Percentiles rank a stretch among this genome's conserved stretches.
phyloP scores from a whole-genome alignment of 2,113 vertebrate genomes.

The Nerophis ophidion region DNA sequence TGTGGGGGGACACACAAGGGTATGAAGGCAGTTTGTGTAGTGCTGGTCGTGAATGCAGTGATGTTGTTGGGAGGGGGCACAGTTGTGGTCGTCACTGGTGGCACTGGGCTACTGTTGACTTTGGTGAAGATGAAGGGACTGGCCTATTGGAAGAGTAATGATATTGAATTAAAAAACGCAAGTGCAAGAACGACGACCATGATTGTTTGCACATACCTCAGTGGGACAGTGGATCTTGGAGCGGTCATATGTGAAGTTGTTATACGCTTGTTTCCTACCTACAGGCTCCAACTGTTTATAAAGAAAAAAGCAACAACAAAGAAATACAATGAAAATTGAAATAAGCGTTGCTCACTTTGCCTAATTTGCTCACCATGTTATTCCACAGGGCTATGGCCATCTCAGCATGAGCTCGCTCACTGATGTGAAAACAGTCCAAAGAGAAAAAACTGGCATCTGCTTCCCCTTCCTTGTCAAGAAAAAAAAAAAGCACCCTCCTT shows the following conservation, averaged over 20 bases:
- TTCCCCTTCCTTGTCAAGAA: slow-evolving; percentile 60
- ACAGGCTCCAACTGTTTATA: slow-evolving; percentile 80
- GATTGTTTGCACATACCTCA: slow-evolving; percentile 63
- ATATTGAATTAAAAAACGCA: neutral
- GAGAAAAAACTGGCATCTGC: slow-evolving; percentile 82
- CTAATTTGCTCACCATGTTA: slow-evolving; percentile 78
- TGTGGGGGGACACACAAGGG: slow-evolving; percentile 17
- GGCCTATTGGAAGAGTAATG: slow-evolving; percentile 58
- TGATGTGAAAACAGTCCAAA: slow-evolving; percentile 84
- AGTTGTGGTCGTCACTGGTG: slow-evolving; percentile 11
- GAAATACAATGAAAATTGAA: neutral
- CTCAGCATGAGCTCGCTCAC: slow-evolving; percentile 78
- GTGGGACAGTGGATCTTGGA: slow-evolving; percentile 82
- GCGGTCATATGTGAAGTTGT: slow-evolving; percentile 82
- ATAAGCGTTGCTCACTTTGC: neutral
- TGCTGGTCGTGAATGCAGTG: neutral
- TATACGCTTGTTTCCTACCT: slow-evolving; percentile 78
- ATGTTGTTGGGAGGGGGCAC: neutral
- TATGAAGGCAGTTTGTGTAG: neutral
- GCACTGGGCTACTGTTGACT: slow-evolving; percentile 68
- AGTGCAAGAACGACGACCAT: neutral
- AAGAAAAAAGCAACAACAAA: slow-evolving; percentile 23
- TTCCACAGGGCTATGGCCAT: slow-evolving; percentile 90
- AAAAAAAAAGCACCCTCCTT: neutral
- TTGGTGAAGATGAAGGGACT: slow-evolving; percentile 77